phyloP scores from a whole-genome alignment of 2,113 vertebrate genomes.

The Erythrolamprus reginae region DNA sequence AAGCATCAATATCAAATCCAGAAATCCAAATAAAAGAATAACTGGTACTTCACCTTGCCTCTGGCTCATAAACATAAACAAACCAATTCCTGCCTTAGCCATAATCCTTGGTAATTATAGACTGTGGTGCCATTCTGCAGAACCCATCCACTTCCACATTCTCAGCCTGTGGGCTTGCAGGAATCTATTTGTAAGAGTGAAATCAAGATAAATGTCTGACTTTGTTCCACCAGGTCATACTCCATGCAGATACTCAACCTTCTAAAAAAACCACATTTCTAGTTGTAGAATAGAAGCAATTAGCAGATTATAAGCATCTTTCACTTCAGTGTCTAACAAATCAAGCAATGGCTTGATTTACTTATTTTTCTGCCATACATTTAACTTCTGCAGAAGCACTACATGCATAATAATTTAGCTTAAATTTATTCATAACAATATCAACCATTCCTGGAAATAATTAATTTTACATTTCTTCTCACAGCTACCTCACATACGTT shows the following conservation, averaged over 20 bases:
- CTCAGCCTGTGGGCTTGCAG: not conserved
- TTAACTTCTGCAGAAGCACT: conserved; percentile 59
- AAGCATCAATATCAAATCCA: not conserved
- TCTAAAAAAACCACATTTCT: conserved; percentile 23
- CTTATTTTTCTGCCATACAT: conserved; percentile 56
- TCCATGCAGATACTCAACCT: conserved; percentile 28
- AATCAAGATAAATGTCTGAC: not conserved
- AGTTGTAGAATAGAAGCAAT: conserved; percentile 35
- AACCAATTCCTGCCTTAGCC: not conserved
- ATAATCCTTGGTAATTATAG: not conserved
- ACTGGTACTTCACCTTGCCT: not conserved
- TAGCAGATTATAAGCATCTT: conserved; percentile 32
- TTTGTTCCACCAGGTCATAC: not conserved
- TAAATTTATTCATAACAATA: conserved; percentile 67
- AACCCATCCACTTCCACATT: not conserved
- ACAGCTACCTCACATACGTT: conserved; percentile 54
- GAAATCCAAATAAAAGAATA: not conserved
- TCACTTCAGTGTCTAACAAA: conserved; percentile 51
- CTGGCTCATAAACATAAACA: not conserved
- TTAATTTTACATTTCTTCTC: conserved; percentile 65
- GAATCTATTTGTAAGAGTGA: not conserved
- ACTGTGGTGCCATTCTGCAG: not conserved
- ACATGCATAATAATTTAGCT: conserved; percentile 60
- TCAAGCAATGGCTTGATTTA: conserved; percentile 53
- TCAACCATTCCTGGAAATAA: conserved; percentile 62